phyloP scores from a whole-genome alignment of 2,888 invertebrate species.

The Scaptodrosophila latifasciaeformis region DNA sequence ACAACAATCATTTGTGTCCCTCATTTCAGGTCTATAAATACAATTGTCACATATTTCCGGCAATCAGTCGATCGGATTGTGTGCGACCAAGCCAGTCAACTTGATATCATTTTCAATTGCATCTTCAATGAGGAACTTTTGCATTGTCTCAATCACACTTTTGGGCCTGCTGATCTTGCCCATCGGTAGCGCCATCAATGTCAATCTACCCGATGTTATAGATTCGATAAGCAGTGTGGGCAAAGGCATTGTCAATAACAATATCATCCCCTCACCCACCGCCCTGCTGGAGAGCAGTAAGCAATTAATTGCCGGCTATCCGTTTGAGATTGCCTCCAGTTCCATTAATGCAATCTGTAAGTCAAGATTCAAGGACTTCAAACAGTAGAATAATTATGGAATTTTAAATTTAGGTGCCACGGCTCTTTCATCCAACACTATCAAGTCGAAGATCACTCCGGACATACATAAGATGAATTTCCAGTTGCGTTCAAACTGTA shows the following conservation, averaged over 20 bases:
- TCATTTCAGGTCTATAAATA: slow-evolving; percentile 48
- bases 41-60: slow-evolving; percentile 34
- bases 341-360: slow-evolving; percentile 70
- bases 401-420: slow-evolving; percentile 57
- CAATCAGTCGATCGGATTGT: slow-evolving; percentile 37
- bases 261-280: slow-evolving; percentile 56
- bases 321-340: slow-evolving; percentile 66
- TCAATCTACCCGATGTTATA: slow-evolving; percentile 47
- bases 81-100: neutral
- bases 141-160: neutral
- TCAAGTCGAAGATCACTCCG: slow-evolving; percentile 63
- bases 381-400: neutral
- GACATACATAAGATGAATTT: slow-evolving; percentile 69
- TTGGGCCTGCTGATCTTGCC: slow-evolving; percentile 21
- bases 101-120: neutral
- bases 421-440: slow-evolving; percentile 57
- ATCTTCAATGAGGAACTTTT: neutral
- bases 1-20: too few species aligned
- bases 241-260: slow-evolving; percentile 45
- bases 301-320: slow-evolving; percentile 71
- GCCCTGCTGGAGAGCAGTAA: slow-evolving; percentile 66
- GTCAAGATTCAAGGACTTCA: slow-evolving; percentile 20
- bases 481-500: slow-evolving; percentile 62
- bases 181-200: slow-evolving; percentile 41
- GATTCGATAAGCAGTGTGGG: slow-evolving; percentile 49